Evolutionary conservation across 92 coral and sea anemone species (phyloP), one percentile per base, ranked within the genome.

Genomic region (Heliopora coerulea): DNA sequence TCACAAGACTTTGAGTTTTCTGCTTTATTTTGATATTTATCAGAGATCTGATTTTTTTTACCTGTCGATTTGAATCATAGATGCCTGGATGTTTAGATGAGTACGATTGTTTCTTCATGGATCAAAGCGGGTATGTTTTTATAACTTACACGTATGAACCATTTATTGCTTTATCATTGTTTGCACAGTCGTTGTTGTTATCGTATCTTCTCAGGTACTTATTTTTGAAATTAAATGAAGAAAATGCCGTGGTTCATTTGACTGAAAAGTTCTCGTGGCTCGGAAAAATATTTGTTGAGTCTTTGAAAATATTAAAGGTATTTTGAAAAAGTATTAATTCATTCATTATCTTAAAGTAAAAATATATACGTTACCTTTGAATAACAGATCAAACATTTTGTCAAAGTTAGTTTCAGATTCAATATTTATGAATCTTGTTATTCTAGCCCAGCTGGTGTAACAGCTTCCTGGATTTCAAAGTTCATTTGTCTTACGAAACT

Each of bases 361-460:
- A 37, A 11, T 37, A 37, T 37, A 37, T 37, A 37, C 42, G 11
- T 37, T 11, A 37, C 42, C 4, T 11, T 37, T 11, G 42, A 11
- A 4, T 37, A 37, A 37, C 11, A 37, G 11, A 11, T 11, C 42
- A 37, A 37, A 37, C 11, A 20, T 25, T 17, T 25, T 46, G 68
- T 56, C 34, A 17, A n/a, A n/a, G n/a, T n/a, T n/a, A n/a, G n/a
- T n/a, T n/a, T n/a, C n/a, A n/a, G n/a, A n/a, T n/a, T n/a, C n/a
- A n/a, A n/a, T 27, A 14, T 40, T 26, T 40, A 18, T 46, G 1
- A 56, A 12, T 1, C 3, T 24, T 2, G 32, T 41, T 1, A 31
- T 73, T 82, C 28, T 75, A 87, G 91, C 64, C 61, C 26, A 69
- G 67, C 28, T 88, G 93, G 93, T 88, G 93, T 65, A 88, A 88